Percentiles rank a stretch among this genome's conserved stretches.
phyloP scores from a whole-genome alignment of 2,113 vertebrate genomes.

The Gallinago undulata region DNA sequence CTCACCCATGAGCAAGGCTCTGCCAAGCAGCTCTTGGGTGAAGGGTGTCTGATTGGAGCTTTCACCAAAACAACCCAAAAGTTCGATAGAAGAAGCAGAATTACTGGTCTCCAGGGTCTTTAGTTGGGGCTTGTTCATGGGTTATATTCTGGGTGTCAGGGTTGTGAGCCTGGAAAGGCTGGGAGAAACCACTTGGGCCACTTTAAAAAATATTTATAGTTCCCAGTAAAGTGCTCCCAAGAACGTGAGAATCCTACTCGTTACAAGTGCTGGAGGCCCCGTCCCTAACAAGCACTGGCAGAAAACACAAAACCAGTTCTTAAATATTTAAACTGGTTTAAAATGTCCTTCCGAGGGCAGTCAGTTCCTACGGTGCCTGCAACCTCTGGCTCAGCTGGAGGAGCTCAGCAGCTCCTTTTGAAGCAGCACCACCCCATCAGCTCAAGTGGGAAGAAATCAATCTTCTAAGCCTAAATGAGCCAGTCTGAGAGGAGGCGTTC shows the following conservation, averaged over 20 bases:
- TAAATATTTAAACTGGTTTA: background rate
- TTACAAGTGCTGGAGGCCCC: background rate
- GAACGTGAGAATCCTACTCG: background rate
- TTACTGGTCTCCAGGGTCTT: background rate
- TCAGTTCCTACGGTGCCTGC: background rate
- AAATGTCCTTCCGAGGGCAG: background rate
- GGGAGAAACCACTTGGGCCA: background rate
- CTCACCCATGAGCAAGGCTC: background rate
- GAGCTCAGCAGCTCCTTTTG: background rate
- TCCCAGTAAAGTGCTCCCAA: background rate
- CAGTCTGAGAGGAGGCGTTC: background rate
- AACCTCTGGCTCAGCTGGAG: background rate
- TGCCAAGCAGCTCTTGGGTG: fast-evolving
- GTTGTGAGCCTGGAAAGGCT: background rate
- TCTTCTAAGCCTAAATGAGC: background rate
- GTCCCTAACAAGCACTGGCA: background rate
- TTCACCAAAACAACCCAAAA: background rate
- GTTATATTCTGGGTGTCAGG: too few species aligned
- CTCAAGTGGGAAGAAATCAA: background rate
- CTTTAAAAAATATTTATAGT: too few species aligned
- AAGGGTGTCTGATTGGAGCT: background rate
- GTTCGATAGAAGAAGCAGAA: background rate
- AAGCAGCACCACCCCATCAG: background rate
- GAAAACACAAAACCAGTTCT: background rate
- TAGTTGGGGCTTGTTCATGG: background rate